Conservation (phyloP, 2,888 invertebrate species). For the Amphimallon solstitiale region DNA sequence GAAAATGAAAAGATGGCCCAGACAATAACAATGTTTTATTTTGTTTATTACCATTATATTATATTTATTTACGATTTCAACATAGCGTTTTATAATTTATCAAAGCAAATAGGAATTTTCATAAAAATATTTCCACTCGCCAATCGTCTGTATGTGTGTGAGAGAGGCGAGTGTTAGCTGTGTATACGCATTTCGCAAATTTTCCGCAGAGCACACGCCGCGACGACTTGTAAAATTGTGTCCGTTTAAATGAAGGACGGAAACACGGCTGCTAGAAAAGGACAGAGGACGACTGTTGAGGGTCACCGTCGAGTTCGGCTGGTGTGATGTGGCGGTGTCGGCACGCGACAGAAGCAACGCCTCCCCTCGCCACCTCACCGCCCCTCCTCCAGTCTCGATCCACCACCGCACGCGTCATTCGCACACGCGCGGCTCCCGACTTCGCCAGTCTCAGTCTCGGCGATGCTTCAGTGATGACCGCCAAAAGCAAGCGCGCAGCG, state of each 20-base stretch:
- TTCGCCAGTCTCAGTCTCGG: conserved; percentile 39
- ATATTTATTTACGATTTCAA: no score
- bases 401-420: conserved; percentile 56
- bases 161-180: neutral
- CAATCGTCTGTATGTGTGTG: neutral
- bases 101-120: no score
- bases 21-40: no score
- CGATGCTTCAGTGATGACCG: conserved; percentile 56
- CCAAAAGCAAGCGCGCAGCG: conserved; percentile 56
- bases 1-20: no score
- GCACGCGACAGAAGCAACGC: conserved; percentile 63
- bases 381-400: conserved; percentile 44
- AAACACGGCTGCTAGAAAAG: neutral
- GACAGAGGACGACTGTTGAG: conserved; percentile 31
- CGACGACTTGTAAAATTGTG: neutral
- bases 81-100: no score
- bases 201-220: conserved; percentile 7
- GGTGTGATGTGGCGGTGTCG: conserved; percentile 64
- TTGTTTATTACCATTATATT: no score
- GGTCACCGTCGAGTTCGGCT: conserved; percentile 51
- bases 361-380: conserved; percentile 49
- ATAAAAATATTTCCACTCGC: neutral
- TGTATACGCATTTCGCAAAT: neutral
- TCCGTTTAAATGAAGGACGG: no score
- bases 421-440: conserved; percentile 42